Evolutionary conservation across 2,888 invertebrate genomes (phyloP), one percentile per base, ranked within the genome.

Genomic region (Thysanoteuthis rhombus): DNA sequence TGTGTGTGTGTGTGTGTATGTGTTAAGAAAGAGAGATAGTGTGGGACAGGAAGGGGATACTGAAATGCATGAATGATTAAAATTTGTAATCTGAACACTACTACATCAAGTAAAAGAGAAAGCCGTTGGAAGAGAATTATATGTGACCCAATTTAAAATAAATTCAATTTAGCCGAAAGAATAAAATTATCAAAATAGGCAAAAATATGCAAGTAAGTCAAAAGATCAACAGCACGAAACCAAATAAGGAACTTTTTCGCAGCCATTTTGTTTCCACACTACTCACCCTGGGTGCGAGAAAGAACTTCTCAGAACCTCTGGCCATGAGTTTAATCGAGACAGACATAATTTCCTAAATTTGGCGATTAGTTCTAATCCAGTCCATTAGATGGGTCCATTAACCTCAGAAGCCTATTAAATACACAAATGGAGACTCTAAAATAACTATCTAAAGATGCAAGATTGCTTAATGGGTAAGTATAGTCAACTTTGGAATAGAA

Each of bases 311-410:
- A 25, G 28, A 75, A 36, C n/a, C 16, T 75, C 36, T n/a, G 75
- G 36, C 75, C 75, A n/a, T 75, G 75, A 75, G 75, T 75, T 75
- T 75, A 75, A 75, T 75, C 75, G 75, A 75, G 75, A 36, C 75
- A 75, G 75, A 75, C 75, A 75, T 75, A 75, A 75, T 75, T 75
- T n/a, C n/a, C n/a, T 75, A 75, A 75, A 75, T 75, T 75, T 75
- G 75, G 75, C 75, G 75, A 75, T 75, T 75, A 75, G n/a, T 75
- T 75, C 75, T 36, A 75, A 75, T 75, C n/a, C n/a, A 75, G 75
- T 75, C 75, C 75, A 75, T 75, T 75, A 75, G 75, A 75, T 75
- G 36, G 36, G 16, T n/a, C 75, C 75, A 75, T 75, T 75, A 75
- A 75, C 75, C 75, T 36, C 16, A 75, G 75, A 75, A 75, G 75